Conservation (phyloP, 2,888 invertebrate genomes). For the Timema podura region DNA sequence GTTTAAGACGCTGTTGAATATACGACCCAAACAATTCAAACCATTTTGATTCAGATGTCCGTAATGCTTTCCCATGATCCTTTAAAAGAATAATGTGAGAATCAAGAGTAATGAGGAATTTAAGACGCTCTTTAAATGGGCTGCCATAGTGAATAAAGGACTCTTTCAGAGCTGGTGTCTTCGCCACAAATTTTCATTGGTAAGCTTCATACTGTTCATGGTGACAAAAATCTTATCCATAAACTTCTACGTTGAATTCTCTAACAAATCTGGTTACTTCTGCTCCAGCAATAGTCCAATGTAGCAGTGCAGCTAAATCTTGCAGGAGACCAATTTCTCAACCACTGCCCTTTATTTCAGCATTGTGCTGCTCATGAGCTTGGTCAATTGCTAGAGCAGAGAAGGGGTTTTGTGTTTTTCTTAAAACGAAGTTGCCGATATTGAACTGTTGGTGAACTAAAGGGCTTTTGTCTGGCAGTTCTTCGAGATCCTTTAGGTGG, state of each 20-base stretch:
- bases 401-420: neutral
- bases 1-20: neutral
- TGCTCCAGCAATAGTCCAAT: neutral
- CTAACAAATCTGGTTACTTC: neutral
- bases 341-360: slow-evolving; percentile 1
- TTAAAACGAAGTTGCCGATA: neutral
- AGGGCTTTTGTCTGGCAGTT: neutral
- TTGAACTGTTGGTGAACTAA: no score
- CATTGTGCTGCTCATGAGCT: slow-evolving; percentile 1
- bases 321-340: neutral
- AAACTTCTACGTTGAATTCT: neutral
- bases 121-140: neutral
- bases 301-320: neutral
- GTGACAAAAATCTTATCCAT: neutral
- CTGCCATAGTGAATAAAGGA: neutral
- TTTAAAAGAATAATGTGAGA: neutral
- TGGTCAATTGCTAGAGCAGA: neutral
- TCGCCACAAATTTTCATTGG: neutral
- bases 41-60: slow-evolving; percentile 2
- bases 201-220: neutral
- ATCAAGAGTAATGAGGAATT: slow-evolving; percentile 1
- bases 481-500: neutral
- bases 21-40: neutral
- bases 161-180: neutral
- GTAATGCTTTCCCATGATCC: neutral